Base-by-base conservation (phyloP, 2,113 vertebrate species). In the Notothenia rossii region DNA sequence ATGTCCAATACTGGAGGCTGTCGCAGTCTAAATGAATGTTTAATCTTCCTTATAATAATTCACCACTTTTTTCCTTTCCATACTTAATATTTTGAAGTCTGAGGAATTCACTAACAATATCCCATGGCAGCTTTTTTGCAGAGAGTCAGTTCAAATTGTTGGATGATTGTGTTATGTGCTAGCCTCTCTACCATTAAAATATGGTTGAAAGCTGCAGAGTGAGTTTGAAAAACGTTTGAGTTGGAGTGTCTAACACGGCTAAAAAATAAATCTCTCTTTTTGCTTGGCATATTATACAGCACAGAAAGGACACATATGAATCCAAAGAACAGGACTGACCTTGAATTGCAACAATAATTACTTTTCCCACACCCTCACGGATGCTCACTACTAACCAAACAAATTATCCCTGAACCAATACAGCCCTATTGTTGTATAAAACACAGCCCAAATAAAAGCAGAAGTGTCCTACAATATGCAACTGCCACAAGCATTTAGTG, bases 1-100 rank as follows among this genome's bases (percentile, higher is more conserved):
- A 49, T 49, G 14, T 64, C 61, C n/a, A 64, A 63, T 18, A 29
- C 9, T 48, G 43, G 29, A 2, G 25, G 36, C 49, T 53, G 25
- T 48, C 50, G 20, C 53, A 25, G 53, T 6, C 58, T 17, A 33
- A 51, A 58, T 59, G 1, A 12, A 58, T 22, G 12, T 53, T 72
- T 58, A 55, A 53, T 54, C 5, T 62, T 79, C 18, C 40, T 79
- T 58, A 51, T 61, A 60, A 64, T 68, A 45, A 54, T 74, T 70
- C 22, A 55, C 29, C 53, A 22, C 6, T 20, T n/a, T 20, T 53
- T 53, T 67, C 2, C 70, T 85, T 79, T 75, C 59, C 40, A 81
- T 53, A 25, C 53, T 46, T 75, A 70, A 82, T 71, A 53, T 79
- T 66, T 72, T 75, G 48, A 74, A 20, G 18, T 74, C 14, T 22